Percentiles rank a stretch among this genome's conserved stretches.
Conservation (phyloP, 2,113 vertebrate species). For the Indri indri region DNA sequence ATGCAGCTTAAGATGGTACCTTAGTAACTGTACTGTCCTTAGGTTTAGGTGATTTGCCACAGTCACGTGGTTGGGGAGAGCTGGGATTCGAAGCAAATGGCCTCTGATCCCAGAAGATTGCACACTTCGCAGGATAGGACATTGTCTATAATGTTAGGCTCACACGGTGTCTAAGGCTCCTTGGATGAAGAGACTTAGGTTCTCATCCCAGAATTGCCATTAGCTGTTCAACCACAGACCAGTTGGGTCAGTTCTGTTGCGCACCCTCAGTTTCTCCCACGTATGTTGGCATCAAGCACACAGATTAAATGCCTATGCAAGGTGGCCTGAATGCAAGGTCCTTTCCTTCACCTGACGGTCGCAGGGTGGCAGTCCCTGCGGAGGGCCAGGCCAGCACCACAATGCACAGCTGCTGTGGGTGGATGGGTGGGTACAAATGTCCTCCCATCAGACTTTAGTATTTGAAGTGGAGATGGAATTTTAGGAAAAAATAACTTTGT, state of each 20-base stretch:
- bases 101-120: not conserved
- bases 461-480: not conserved
- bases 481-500: not conserved
- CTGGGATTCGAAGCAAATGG: not conserved
- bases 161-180: fast-evolving
- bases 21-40: not conserved
- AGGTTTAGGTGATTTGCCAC: no score
- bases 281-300: fast-evolving
- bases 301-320: fast-evolving
- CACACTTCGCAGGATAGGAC: not conserved
- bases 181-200: not conserved
- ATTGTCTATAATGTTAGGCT: fast-evolving
- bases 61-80: fast-evolving
- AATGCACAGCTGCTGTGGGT: fast-evolving
- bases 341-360: not conserved
- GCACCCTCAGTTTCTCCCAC: not conserved
- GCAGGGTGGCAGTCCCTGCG: fast-evolving
- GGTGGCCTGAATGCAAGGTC: fast-evolving
- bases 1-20: fast-evolving
- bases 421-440: fast-evolving
- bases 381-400: fast-evolving
- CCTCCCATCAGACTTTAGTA: not conserved
- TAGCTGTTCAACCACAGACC: not conserved
- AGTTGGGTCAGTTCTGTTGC: fast-evolving
- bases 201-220: not conserved